phyloP scores from a whole-genome alignment of 1,140 invertebrate genomes.

The Bicyclus anynana region DNA sequence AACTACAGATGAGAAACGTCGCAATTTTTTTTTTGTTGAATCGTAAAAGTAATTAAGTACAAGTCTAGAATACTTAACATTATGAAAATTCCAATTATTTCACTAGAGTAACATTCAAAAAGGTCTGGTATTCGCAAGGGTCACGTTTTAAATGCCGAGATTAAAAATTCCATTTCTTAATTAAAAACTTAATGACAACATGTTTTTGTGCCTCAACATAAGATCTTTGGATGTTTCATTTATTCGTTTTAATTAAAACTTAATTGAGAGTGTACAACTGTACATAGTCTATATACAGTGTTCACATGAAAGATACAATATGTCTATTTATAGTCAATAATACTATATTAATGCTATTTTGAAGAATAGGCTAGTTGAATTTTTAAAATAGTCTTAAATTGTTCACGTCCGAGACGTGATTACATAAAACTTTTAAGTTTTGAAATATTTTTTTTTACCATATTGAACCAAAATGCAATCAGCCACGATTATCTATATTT shows the following conservation, averaged over 20 bases:
- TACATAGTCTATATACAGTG: no score
- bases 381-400: no score
- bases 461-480: no score
- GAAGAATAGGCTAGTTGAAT: no score
- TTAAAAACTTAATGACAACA: slow-evolving; percentile 8
- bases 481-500: no score
- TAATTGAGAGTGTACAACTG: background rate
- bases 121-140: slow-evolving; percentile 3
- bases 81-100: slow-evolving; percentile 6
- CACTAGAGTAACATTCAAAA: slow-evolving; percentile 4
- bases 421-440: no score
- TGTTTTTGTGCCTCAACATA: background rate
- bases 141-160: slow-evolving; percentile 6
- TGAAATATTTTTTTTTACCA: no score
- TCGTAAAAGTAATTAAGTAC: background rate
- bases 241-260: background rate
- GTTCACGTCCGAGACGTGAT: no score
- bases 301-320: no score
- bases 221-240: background rate
- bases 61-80: background rate
- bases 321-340: no score
- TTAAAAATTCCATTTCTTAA: slow-evolving; percentile 8
- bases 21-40: background rate
- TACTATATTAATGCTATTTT: no score
- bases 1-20: background rate